phyloP scores from a whole-genome alignment of 2,113 vertebrate genomes.

The Hirundichthys speculiger region DNA sequence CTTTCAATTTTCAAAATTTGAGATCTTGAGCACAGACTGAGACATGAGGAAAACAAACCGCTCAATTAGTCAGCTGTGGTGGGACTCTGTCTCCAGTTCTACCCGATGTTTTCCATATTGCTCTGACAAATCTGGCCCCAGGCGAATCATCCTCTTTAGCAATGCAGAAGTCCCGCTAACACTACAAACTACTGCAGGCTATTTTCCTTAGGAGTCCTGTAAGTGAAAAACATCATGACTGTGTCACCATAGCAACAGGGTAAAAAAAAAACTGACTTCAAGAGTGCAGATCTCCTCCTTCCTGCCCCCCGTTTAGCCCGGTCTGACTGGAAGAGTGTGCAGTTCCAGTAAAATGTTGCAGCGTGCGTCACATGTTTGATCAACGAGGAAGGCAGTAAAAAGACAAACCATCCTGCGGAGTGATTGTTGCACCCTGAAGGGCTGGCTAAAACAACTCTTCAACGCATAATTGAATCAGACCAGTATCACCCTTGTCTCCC shows the following conservation, averaged over 20 bases:
- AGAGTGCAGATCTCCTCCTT: slow-evolving; percentile 13
- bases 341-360: slow-evolving; percentile 46
- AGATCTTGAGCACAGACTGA: slow-evolving; percentile 17
- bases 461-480: slow-evolving; percentile 16
- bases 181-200: slow-evolving; percentile 50
- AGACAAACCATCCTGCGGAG: slow-evolving; percentile 25
- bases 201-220: slow-evolving; percentile 35
- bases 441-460: slow-evolving; percentile 32
- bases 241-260: slow-evolving; percentile 68
- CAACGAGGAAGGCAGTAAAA: slow-evolving; percentile 30
- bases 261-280: slow-evolving; percentile 44
- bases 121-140: slow-evolving; percentile 55
- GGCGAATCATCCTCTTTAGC: slow-evolving; percentile 51
- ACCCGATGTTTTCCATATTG: slow-evolving; percentile 48
- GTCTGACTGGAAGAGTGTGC: slow-evolving; percentile 44
- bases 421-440: slow-evolving; percentile 29
- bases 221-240: slow-evolving; percentile 43
- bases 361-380: slow-evolving; percentile 58
- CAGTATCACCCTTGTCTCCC: background rate
- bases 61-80: slow-evolving; percentile 31
- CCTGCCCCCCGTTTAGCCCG: slow-evolving; percentile 1
- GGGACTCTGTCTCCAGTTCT: slow-evolving; percentile 43
- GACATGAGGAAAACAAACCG: slow-evolving; percentile 43
- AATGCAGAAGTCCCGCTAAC: slow-evolving; percentile 24
- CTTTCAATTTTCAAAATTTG: slow-evolving; percentile 20